phyloP scores from a whole-genome alignment of 2,888 invertebrate species.

The Aphrophora alni region DNA sequence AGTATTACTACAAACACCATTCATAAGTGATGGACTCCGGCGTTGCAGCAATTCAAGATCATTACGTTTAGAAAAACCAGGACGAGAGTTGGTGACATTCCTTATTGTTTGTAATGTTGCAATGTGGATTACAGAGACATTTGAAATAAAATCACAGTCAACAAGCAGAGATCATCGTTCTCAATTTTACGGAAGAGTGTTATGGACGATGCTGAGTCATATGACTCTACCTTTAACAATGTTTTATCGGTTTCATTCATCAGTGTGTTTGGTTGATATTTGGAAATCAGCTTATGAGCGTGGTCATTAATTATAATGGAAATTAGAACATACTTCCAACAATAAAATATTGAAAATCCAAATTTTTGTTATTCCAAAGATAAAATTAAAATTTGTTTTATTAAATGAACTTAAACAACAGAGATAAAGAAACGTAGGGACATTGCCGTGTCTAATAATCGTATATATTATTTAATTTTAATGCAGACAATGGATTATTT shows the following conservation, averaged over 20 bases:
- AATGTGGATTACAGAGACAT: conserved; percentile 78
- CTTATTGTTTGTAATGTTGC: conserved; percentile 77
- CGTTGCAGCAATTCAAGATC: conserved; percentile 72
- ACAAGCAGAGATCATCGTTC: conserved; percentile 65
- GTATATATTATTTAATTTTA: no score
- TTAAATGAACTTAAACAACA: no score
- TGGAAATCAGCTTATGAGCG: conserved; percentile 76
- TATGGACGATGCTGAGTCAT: conserved; percentile 77
- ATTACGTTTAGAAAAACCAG: conserved; percentile 71
- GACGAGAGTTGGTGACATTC: conserved; percentile 77
- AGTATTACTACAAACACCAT: conserved; percentile 74
- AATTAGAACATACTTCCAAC: no score
- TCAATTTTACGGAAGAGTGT: conserved; percentile 70
- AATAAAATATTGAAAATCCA: neutral
- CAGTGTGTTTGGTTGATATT: conserved; percentile 79
- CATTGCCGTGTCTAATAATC: no score
- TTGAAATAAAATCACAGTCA: conserved; percentile 64
- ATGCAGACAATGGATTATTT: no score
- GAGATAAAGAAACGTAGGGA: no score
- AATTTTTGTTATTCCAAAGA: no score
- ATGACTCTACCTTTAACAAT: conserved; percentile 75
- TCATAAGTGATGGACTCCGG: conserved; percentile 75
- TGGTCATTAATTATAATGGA: conserved; percentile 33
- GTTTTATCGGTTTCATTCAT: conserved; percentile 79
- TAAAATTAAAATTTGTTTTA: no score